Percentiles rank a stretch among this genome's conserved stretches.
These are phyloP conservation scores for Zhengitettix transpicula DNA, from an alignment of 2,888 invertebrate genomes.

Conservation along the genomic window DNA sequence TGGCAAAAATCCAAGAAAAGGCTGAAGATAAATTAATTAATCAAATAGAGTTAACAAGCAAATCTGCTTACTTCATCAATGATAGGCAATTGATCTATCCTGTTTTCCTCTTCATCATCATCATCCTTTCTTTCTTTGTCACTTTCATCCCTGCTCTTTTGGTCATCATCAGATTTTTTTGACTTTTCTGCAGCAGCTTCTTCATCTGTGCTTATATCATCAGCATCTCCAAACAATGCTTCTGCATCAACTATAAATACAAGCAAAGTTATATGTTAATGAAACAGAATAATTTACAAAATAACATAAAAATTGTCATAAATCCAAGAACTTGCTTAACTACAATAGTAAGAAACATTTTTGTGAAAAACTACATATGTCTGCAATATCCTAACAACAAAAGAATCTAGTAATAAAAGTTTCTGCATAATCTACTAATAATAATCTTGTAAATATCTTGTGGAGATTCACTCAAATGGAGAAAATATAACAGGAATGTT, in stretches of 20 bases:
- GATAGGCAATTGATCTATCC: constrained; percentile 21
- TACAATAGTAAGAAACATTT: background rate
- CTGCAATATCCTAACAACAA: no score
- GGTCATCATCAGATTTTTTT: constrained; percentile 14
- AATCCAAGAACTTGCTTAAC: constrained; percentile 15
- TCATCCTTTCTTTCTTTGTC: constrained; percentile 28
- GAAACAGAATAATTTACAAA: constrained; percentile 2
- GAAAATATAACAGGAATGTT: no score
- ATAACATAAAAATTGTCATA: constrained; percentile 16
- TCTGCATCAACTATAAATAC: constrained; percentile 48
- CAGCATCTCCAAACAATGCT: constrained; percentile 83
- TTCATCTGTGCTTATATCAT: constrained; percentile 81
- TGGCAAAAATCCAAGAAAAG: no score
- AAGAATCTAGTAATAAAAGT: no score
- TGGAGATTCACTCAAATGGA: no score
- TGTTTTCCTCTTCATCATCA: constrained; percentile 28
- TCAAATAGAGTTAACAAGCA: background rate
- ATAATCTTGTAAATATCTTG: no score
- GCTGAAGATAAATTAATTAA: no score
- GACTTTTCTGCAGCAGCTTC: constrained; percentile 3
- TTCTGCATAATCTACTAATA: no score
- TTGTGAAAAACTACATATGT: no score
- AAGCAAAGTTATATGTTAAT: background rate
- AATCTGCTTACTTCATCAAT: constrained; percentile 22
- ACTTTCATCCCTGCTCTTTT: constrained; percentile 19